Evolutionary conservation across 2,113 vertebrate species (phyloP).

Genomic region (Choloepus hoffmanni): DNA sequence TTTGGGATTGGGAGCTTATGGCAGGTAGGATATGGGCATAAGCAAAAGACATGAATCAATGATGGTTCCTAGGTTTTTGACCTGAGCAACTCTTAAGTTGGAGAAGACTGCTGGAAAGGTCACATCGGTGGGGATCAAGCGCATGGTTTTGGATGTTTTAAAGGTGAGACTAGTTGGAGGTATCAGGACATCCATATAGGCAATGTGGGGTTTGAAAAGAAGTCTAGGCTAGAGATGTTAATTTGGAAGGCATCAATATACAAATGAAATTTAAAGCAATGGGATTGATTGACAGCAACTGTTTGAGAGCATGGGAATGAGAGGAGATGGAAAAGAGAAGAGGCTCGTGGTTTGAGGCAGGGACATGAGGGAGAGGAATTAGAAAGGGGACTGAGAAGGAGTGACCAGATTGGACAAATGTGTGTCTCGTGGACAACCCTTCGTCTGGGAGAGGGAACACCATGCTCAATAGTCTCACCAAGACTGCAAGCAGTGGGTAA

Average conservation of each 20-base stretch:
- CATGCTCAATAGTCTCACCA: not conserved
- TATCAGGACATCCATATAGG: not conserved
- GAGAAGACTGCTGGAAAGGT: not conserved
- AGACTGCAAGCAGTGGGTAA: not conserved
- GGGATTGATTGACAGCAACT: not conserved
- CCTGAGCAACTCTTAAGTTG: not conserved
- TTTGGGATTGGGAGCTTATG: not conserved
- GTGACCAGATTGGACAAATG: not conserved
- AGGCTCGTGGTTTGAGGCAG: too few relatives aligned
- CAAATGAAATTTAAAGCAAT: not conserved
- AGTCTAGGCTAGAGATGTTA: not conserved
- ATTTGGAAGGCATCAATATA: not conserved
- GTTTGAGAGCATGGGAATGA: not conserved
- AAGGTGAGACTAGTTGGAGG: not conserved
- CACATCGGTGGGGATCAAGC: not conserved
- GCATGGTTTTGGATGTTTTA: not conserved
- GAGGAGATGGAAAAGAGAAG: not conserved
- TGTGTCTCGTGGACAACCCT: not conserved
- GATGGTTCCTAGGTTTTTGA: not conserved
- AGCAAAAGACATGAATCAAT: not conserved
- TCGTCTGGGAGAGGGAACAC: not conserved
- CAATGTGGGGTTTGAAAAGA: too few relatives aligned
- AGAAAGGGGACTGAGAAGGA: not conserved
- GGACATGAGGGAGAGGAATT: not conserved
- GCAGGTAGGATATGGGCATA: not conserved